These are phyloP conservation scores for Sebastes trivittatus DNA, from an alignment of 2,797 vertebrate species.

Conservation along the genomic window DNA sequence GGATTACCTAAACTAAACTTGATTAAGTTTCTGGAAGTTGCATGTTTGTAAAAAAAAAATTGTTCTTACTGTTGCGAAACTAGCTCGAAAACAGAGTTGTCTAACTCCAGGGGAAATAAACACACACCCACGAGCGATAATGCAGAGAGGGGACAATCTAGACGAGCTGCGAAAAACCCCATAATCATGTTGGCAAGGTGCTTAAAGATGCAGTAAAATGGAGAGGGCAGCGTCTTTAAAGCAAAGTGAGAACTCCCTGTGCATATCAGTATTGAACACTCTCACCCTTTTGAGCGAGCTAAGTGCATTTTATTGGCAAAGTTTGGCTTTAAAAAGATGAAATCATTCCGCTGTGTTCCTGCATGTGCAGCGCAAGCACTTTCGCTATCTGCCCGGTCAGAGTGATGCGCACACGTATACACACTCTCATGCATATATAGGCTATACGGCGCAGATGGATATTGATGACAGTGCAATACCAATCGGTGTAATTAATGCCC, in stretches of 20 bases:
- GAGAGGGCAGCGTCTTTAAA: slow-evolving; percentile 17
- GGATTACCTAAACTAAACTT: slow-evolving; percentile 22
- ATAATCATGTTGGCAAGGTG: slow-evolving; percentile 24
- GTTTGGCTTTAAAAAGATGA: slow-evolving; percentile 34
- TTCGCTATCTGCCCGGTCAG: slow-evolving; percentile 1
- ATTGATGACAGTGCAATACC: slow-evolving; percentile 82
- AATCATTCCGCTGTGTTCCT: slow-evolving; percentile 16
- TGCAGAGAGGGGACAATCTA: neutral
- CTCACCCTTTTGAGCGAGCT: neutral
- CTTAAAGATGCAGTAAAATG: slow-evolving; percentile 20
- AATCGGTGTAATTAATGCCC: slow-evolving; percentile 84
- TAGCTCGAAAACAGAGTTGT: neutral
- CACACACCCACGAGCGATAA: slow-evolving; percentile 1
- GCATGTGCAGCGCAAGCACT: slow-evolving; percentile 2
- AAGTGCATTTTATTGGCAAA: slow-evolving; percentile 33
- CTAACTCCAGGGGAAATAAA: neutral
- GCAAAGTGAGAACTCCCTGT: neutral
- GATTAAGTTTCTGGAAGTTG: slow-evolving; percentile 12
- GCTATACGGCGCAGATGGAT: slow-evolving; percentile 55
- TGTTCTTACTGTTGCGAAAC: neutral
- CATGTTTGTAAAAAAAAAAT: neutral
- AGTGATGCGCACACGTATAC: slow-evolving; percentile 18
- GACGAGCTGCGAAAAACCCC: slow-evolving; percentile 1
- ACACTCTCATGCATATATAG: slow-evolving; percentile 4
- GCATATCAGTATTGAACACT: slow-evolving; percentile 4